These are phyloP conservation scores for Scomber japonicus DNA, from an alignment of 2,113 vertebrate species.

Conservation along the genomic window DNA sequence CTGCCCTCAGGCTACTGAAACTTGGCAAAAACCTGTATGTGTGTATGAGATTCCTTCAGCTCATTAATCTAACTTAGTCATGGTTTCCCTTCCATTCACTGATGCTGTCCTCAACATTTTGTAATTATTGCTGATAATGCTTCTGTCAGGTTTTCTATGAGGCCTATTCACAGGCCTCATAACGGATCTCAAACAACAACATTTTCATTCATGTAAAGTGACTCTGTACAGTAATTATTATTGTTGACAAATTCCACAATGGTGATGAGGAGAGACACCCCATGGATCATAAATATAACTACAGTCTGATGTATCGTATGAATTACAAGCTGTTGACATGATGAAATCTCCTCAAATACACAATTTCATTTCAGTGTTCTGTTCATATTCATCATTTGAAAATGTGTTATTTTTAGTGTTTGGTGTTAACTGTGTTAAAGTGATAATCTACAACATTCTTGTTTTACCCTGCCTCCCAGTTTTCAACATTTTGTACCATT, in stretches of 20 bases:
- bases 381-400: conserved; percentile 16
- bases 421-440: conserved; percentile 46
- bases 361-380: conserved; percentile 14
- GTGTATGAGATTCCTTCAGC: conserved; percentile 44
- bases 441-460: conserved; percentile 47
- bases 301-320: background rate
- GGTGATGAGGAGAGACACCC: conserved; percentile 43
- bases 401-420: conserved; percentile 30
- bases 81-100: conserved; percentile 52
- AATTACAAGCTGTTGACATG: background rate
- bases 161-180: conserved; percentile 23
- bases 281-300: conserved; percentile 42
- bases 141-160: conserved; percentile 52
- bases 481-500: too few species aligned
- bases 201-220: conserved; percentile 25
- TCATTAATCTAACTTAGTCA: conserved; percentile 74
- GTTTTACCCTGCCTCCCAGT: too few species aligned
- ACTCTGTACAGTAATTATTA: conserved; percentile 10
- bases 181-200: conserved; percentile 27
- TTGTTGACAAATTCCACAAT: background rate
- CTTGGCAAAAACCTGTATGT: conserved; percentile 43
- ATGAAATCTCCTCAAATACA: conserved; percentile 18
- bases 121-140: conserved; percentile 47
- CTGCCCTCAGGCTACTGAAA: conserved; percentile 46
- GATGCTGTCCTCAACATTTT: conserved; percentile 41